Conservation (phyloP, 2,888 invertebrate species). For the Zelleria hepariella region DNA sequence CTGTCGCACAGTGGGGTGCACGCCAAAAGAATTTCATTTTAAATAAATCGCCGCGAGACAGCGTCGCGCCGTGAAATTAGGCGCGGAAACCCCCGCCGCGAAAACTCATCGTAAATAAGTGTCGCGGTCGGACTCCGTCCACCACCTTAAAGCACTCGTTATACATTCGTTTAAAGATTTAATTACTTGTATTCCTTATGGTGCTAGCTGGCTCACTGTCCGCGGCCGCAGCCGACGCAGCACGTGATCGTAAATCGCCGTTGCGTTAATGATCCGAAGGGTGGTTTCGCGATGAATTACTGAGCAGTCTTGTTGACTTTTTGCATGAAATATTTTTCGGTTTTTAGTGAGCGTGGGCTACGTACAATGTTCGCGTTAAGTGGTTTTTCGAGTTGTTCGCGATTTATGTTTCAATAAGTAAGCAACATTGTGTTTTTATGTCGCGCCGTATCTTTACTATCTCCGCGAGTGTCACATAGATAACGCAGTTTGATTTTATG, state of each 20-base stretch:
- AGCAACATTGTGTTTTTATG: slow-evolving; percentile 44
- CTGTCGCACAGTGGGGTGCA: slow-evolving; percentile 58
- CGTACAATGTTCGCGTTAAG: slow-evolving; percentile 51
- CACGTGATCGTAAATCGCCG: slow-evolving; percentile 65
- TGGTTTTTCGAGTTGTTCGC: slow-evolving; percentile 57
- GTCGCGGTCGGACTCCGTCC: slow-evolving; percentile 42
- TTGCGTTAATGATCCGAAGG: slow-evolving; percentile 58
- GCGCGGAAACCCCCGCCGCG: slow-evolving; percentile 64
- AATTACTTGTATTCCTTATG: slow-evolving; percentile 63
- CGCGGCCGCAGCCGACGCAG: slow-evolving; percentile 24
- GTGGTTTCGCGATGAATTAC: slow-evolving; percentile 58
- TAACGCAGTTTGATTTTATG: slow-evolving; percentile 3
- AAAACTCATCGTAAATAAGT: slow-evolving; percentile 67
- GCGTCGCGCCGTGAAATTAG: slow-evolving; percentile 67
- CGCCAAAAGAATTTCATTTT: slow-evolving; percentile 62
- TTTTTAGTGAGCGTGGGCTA: slow-evolving; percentile 53
- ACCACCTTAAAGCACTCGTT: slow-evolving; percentile 55
- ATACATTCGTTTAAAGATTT: slow-evolving; percentile 68
- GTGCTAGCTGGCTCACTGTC: slow-evolving; percentile 24
- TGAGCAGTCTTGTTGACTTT: slow-evolving; percentile 56
- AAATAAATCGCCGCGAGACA: slow-evolving; percentile 66
- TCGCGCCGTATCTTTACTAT: slow-evolving; percentile 15
- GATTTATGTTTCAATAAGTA: slow-evolving; percentile 55
- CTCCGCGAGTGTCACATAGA: slow-evolving; percentile 1
- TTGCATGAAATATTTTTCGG: slow-evolving; percentile 48